Base-by-base conservation (phyloP, 1,140 invertebrate species). In the Rhizoglyphus robini region DNA sequence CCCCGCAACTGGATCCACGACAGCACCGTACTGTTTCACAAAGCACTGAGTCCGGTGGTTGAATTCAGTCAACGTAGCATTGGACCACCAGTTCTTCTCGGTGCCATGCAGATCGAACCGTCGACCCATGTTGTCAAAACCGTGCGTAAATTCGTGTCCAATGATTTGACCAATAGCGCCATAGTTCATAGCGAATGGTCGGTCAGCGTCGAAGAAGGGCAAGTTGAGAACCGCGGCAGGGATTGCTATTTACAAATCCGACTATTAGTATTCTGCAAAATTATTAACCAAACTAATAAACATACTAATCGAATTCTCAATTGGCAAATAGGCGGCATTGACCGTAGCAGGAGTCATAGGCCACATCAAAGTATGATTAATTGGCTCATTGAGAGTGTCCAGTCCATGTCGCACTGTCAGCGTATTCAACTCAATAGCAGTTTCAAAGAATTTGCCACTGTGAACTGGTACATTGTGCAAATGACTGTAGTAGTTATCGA, bases 181-280 rank as follows among this genome's bases (percentile, higher is more conserved):
- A 63, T 68, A 71, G 41, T 71, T 71, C 67, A 93, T 85, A 69
- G 90, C 93, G 67, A 83, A 83, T 2, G 90, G 90, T 25, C 88
- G 82, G 62, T 88, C 82, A 29, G 83, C 83, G 54, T 82, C 83
- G 75, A 90, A 94, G 78, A 92, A 94, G 25, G 84, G 81, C n/a
- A 87, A 88, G 79, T 91, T 88, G 2, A 94, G 79, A 68, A 93
- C 89, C 65, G 88, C 90, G 67, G 90, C 88, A 0, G 90, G 90
- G 74, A 92, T 54, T 11, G 51, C 51, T 54, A 54, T 25, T n/a
- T n/a, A n/a, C n/a, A 8, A 32, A 54, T 25, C 15, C 8, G 23
- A 23, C 8, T 11, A 8, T 11, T 32, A 54, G 23, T 27, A 8
- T 27, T 32, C 8, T n/a, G n/a, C n/a, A n/a, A n/a, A n/a, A n/a